These are phyloP conservation scores for Calyptommatus sinebrachiatus DNA, from an alignment of 2,113 vertebrate genomes.

Conservation along the genomic window DNA sequence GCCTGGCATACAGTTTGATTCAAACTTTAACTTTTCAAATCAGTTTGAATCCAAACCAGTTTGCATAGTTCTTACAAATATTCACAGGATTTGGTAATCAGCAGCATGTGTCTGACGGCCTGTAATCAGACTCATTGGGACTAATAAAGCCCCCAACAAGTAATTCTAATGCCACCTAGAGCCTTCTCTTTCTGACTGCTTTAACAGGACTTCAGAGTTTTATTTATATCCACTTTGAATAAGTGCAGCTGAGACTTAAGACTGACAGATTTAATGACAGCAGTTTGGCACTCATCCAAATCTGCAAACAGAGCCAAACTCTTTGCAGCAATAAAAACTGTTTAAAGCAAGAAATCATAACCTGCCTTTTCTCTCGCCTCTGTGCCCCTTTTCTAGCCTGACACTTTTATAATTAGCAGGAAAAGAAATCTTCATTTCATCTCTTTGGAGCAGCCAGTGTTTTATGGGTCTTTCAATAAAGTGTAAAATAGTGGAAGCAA, in stretches of 20 bases:
- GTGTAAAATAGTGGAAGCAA: conserved; percentile 2
- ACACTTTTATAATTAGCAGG: conserved; percentile 62
- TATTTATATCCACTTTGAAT: conserved; percentile 70
- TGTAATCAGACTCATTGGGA: background rate
- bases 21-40: too few relatives aligned
- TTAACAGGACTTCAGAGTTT: conserved; percentile 53
- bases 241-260: conserved; percentile 71
- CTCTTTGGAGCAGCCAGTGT: conserved; percentile 32
- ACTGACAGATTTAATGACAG: conserved; percentile 68
- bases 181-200: conserved; percentile 30
- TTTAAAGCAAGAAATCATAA: conserved; percentile 69
- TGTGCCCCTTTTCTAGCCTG: conserved; percentile 33
- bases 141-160: background rate
- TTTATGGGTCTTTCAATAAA: conserved; percentile 25
- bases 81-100: background rate
- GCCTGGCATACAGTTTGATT: too few relatives aligned
- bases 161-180: background rate
- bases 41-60: too few relatives aligned
- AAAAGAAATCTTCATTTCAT: conserved; percentile 36
- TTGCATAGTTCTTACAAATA: too few relatives aligned
- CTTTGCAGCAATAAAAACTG: conserved; percentile 60
- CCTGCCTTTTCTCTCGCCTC: background rate
- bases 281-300: conserved; percentile 59
- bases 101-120: background rate
- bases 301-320: conserved; percentile 65